Percentiles rank a stretch among this genome's conserved stretches.
phyloP scores from a whole-genome alignment of 2,113 vertebrate species.

The Perca schrenkii region DNA sequence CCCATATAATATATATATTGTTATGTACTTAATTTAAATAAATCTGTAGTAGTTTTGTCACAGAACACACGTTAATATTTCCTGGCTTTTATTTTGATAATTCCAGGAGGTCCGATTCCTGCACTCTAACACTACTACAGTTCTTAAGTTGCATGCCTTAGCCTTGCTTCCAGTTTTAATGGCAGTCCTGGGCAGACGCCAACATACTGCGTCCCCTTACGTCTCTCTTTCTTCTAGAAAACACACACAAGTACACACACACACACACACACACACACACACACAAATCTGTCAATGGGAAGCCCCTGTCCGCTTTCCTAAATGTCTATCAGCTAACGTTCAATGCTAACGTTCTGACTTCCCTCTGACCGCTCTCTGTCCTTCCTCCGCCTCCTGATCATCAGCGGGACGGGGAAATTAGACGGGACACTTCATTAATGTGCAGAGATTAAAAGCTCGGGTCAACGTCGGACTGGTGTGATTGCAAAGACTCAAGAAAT shows the following conservation, averaged over 20 bases:
- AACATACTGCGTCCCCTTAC: not conserved
- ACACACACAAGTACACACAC: not conserved
- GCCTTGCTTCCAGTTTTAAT: not conserved
- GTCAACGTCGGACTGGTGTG: slow-evolving; percentile 43
- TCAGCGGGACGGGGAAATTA: slow-evolving; percentile 55
- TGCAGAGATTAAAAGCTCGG: slow-evolving; percentile 58
- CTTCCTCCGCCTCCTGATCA: slow-evolving; percentile 50
- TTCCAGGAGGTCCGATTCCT: not conserved
- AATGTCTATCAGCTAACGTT: slow-evolving; percentile 22
- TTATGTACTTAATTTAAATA: too few species aligned
- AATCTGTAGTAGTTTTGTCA: not conserved
- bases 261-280: slow-evolving; percentile 5
- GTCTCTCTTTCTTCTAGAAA: not conserved
- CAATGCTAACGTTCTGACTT: not conserved
- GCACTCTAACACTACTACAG: not conserved
- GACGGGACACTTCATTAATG: slow-evolving; percentile 69
- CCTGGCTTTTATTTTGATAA: slow-evolving; percentile 2
- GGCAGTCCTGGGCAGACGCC: not conserved
- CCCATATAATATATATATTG: too few species aligned
- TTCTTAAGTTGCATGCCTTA: not conserved
- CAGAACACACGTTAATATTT: too few species aligned
- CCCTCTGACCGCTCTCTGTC: slow-evolving; percentile 46
- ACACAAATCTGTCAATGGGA: slow-evolving; percentile 4
- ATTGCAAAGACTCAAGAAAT: slow-evolving; percentile 62
- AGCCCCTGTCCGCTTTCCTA: slow-evolving; percentile 6